Conservation (phyloP, 2,113 vertebrate genomes). For the Pelusios castaneus region DNA sequence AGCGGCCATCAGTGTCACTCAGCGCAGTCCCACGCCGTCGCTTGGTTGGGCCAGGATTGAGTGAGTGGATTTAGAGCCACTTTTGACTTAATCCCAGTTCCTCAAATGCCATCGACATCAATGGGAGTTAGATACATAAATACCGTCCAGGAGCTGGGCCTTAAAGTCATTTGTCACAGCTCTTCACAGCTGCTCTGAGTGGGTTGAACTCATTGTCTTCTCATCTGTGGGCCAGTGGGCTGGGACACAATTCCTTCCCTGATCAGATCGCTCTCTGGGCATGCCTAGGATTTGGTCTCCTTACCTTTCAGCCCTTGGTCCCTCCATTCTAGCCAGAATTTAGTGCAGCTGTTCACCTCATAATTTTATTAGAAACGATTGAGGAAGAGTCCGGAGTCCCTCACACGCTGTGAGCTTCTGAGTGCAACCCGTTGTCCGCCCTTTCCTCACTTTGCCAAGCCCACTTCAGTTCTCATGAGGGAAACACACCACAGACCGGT, state of each 20-base stretch:
- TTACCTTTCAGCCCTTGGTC: background rate
- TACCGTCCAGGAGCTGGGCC: background rate
- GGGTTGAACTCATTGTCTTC: background rate
- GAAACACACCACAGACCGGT: accelerated
- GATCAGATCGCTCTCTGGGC: background rate
- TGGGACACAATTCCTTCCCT: background rate
- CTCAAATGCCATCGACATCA: background rate
- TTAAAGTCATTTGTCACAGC: background rate
- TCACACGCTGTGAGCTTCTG: accelerated
- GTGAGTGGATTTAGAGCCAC: background rate
- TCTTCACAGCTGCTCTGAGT: background rate
- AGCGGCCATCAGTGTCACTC: background rate
- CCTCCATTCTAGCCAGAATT: background rate
- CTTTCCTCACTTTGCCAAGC: background rate
- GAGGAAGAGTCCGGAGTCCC: background rate
- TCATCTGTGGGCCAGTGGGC: background rate
- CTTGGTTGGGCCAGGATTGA: background rate
- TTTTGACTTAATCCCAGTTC: background rate
- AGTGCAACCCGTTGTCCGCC: background rate
- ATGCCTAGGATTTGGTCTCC: background rate
- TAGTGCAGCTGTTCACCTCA: background rate
- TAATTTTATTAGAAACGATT: background rate
- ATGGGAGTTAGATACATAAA: background rate
- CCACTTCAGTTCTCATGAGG: background rate
- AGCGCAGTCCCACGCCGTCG: background rate